Conservation (phyloP, 2,888 invertebrate species). For the Mellilla xanthometata region DNA sequence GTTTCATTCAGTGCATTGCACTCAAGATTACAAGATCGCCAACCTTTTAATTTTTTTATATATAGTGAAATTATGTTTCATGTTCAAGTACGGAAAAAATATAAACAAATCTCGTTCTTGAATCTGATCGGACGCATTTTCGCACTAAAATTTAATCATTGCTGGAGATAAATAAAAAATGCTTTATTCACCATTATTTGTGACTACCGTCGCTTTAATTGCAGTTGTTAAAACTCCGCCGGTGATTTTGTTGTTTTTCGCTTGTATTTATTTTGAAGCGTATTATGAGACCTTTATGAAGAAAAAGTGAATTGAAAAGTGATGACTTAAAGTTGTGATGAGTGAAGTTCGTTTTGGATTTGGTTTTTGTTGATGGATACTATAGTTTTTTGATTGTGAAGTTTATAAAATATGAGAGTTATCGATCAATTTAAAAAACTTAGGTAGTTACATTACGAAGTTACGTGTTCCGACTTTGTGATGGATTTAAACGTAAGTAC, state of each 20-base stretch:
- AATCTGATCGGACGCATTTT: constrained; percentile 2
- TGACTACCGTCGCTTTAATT: constrained; percentile 30
- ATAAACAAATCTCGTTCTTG: background rate
- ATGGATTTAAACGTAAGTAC: no score
- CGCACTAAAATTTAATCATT: background rate
- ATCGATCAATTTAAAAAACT: no score
- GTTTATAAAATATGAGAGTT: no score
- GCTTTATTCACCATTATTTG: constrained; percentile 17
- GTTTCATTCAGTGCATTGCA: constrained; percentile 6
- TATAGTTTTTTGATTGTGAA: no score
- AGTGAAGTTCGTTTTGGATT: no score
- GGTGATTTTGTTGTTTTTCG: constrained; percentile 35
- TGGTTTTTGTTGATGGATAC: no score
- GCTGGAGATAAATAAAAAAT: constrained; percentile 2
- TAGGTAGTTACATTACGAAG: no score
- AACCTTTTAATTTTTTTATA: constrained; percentile 5
- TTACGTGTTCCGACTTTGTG: no score
- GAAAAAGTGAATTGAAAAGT: constrained; percentile 3
- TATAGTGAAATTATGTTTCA: constrained; percentile 1
- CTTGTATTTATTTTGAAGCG: constrained; percentile 42
- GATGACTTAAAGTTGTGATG: no score
- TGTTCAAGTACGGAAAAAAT: constrained; percentile 1
- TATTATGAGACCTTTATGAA: constrained; percentile 24
- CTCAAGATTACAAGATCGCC: constrained; percentile 11
- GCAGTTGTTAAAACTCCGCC: constrained; percentile 35